A percentile compares a stretch with the other conserved stretches of the same genome.
phyloP scores from a whole-genome alignment of 2,797 vertebrate genomes.

The Eulemur rubriventer region DNA sequence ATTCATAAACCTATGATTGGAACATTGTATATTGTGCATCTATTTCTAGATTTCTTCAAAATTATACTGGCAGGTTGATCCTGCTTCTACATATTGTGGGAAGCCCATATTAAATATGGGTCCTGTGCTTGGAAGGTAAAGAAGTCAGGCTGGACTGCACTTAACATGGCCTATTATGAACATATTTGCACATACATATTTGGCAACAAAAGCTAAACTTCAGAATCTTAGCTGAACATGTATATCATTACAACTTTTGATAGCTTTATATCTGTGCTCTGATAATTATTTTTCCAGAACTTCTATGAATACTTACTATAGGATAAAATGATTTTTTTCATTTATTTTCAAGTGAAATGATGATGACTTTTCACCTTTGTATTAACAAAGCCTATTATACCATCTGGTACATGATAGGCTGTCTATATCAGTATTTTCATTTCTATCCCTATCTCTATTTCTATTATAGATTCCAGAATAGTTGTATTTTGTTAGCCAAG shows the following conservation, averaged over 20 bases:
- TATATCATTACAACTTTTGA: neutral
- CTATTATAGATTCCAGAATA: neutral
- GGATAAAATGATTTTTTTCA: neutral
- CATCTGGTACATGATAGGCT: neutral
- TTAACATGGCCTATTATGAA: neutral
- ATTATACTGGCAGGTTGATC: neutral
- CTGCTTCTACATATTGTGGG: neutral
- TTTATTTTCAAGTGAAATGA: neutral
- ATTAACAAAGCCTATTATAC: neutral
- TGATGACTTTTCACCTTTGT: neutral
- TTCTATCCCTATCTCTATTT: neutral
- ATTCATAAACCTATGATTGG: neutral
- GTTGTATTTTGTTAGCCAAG: neutral
- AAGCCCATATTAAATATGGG: neutral
- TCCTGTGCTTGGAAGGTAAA: neutral
- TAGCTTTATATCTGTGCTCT: neutral
- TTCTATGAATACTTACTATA: neutral
- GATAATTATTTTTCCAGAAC: neutral
- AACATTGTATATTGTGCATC: neutral
- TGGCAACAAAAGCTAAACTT: neutral
- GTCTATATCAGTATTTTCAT: neutral
- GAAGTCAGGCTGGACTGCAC: rapidly evolving
- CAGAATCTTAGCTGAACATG: neutral
- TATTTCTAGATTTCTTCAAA: neutral
- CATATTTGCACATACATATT: neutral